Conservation (phyloP, 2,888 invertebrate genomes). For the Allophyes oxyacanthae region DNA sequence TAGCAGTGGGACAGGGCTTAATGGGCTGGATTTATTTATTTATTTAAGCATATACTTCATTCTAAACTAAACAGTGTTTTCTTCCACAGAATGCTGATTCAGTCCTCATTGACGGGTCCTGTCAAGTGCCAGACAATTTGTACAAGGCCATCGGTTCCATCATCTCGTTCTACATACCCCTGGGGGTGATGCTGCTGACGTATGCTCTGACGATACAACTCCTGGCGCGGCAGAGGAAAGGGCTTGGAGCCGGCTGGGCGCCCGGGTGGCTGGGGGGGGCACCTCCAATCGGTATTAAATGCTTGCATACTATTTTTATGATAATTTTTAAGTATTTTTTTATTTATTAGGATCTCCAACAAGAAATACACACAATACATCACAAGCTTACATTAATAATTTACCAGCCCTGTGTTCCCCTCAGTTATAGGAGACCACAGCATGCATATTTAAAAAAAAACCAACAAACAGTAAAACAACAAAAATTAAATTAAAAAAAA, state of each 20-base stretch:
- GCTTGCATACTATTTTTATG: conserved; percentile 3
- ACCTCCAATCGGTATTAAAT: conserved; percentile 86
- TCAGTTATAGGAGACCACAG: no score
- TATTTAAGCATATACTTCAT: neutral
- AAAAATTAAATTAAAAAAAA: no score
- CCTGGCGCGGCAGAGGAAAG: conserved; percentile 95
- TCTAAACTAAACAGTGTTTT: conserved; percentile 17
- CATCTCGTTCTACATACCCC: conserved; percentile 98
- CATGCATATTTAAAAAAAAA: no score
- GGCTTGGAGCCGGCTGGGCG: conserved; percentile 91
- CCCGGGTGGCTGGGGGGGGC: conserved; percentile 93
- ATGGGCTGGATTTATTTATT: no score
- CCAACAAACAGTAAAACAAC: no score
- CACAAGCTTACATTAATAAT: no score
- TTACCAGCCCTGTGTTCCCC: no score
- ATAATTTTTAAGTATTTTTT: neutral
- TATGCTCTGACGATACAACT: conserved; percentile 97
- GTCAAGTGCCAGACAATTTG: conserved; percentile 93
- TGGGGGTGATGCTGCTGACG: conserved; percentile 98
- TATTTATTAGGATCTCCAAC: no score
- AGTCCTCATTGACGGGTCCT: conserved; percentile 94
- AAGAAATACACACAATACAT: no score
- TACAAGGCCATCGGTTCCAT: conserved; percentile 98
- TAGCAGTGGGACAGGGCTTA: no score
- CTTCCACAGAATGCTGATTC: conserved; percentile 93